Base-by-base conservation (phyloP, 2,113 vertebrate genomes). In the Ramphastos sulfuratus region DNA sequence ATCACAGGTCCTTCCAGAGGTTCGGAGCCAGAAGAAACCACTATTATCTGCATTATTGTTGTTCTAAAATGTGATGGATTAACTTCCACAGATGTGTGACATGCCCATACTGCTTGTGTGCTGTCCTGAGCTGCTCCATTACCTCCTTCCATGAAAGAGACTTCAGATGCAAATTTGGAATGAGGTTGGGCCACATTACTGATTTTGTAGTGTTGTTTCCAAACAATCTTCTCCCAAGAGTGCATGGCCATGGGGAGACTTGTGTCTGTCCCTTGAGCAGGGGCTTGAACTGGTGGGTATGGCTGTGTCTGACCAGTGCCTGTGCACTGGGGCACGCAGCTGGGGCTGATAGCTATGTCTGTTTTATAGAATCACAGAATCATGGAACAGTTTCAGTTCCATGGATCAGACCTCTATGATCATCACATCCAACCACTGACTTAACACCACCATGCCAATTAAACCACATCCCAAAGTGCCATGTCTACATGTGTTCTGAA, bases 251-350 rank as follows among this genome's bases (percentile, higher is more conserved):
- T 6, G 6, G 11, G n/a, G 39, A 56, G 24, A 44, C 1, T 1
- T 0, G 0, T 48, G 9, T 44, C 81, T 46, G 55, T 18, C 15
- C 27, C 28, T 2, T 5, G 7, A 69, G 31, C 33, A 7, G 48
- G 31, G 0, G 0, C 31, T 27, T 7, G 19, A 24, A 9, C 25
- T 39, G 23, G 59, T 27, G 44, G 63, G 24, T 19, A 19, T 2
- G 15, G 27, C 64, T 59, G 59, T 0, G 0, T 5, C 15, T 56
- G 27, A 15, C 33, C 14, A 27, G 15, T 1, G 1, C 56, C 9
- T 7, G 75, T 20, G 58, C 48, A 14, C 12, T 3, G 35, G 52
- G 42, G 30, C 31, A 15, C 2, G 4, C 5, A 70, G 9, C 44
- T 48, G 33, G 25, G 66, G 44, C 71, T 94, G 79, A 59, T 15